Conservation (phyloP, 2,797 vertebrate genomes). For the Prionace glauca region DNA sequence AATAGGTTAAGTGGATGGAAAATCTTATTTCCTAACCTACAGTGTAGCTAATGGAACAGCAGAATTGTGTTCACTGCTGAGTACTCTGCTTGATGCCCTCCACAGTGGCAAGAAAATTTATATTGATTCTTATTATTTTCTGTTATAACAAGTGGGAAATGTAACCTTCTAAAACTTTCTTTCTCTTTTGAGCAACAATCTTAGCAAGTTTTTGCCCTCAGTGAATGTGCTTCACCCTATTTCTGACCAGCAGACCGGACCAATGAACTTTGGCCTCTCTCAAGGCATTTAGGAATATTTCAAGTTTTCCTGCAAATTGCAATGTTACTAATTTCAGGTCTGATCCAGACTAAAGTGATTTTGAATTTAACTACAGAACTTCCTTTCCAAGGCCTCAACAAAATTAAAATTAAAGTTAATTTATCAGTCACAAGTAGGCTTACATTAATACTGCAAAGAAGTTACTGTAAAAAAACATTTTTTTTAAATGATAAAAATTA, state of each 20-base stretch:
- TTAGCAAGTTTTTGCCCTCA: neutral
- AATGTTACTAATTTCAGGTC: neutral
- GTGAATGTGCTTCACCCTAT: neutral
- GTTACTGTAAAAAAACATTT: neutral
- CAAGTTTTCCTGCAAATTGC: neutral
- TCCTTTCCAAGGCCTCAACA: neutral
- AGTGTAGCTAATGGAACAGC: neutral
- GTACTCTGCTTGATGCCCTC: neutral
- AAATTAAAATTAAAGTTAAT: neutral
- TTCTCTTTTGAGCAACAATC: neutral
- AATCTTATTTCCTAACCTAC: neutral
- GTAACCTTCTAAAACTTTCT: neutral
- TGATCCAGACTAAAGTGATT: neutral
- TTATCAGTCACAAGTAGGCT: no score
- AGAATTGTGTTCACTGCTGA: neutral
- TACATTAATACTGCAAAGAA: no score
- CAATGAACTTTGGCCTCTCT: neutral
- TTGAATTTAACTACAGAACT: neutral
- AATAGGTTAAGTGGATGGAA: neutral
- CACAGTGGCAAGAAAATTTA: neutral
- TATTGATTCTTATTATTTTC: neutral
- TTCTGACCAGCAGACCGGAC: neutral
- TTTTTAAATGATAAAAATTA: neutral
- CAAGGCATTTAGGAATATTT: neutral
- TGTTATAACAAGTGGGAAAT: neutral